These are phyloP conservation scores for Campoletis raptor DNA, from an alignment of 2,888 invertebrate genomes.

Conservation along the genomic window DNA sequence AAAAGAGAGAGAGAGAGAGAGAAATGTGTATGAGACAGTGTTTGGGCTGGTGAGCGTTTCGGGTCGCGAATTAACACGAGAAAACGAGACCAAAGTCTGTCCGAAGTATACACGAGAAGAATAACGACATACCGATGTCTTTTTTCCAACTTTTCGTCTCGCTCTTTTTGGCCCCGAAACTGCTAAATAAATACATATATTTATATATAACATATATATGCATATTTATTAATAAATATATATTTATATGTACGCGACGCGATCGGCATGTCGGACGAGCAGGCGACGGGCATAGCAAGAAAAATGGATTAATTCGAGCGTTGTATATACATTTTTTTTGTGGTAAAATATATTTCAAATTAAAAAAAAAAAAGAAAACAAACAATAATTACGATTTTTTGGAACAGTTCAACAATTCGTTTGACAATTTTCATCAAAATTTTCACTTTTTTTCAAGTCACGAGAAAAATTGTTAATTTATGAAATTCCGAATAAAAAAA, in stretches of 20 bases:
- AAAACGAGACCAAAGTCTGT: conserved; percentile 65
- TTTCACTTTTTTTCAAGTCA: background rate
- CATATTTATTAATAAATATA: conserved; percentile 11
- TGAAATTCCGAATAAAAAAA: background rate
- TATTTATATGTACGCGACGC: conserved; percentile 36
- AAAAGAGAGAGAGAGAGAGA: no score
- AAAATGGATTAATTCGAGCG: conserved; percentile 23
- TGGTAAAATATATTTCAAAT: background rate
- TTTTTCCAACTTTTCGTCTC: conserved; percentile 43
- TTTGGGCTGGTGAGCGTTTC: conserved; percentile 56
- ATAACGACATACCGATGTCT: conserved; percentile 59
- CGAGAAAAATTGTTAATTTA: background rate
- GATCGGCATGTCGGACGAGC: conserved; percentile 55
- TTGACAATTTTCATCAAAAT: background rate
- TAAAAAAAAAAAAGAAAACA: background rate
- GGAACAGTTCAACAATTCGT: background rate
- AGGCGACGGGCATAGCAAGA: conserved; percentile 34
- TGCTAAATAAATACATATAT: conserved; percentile 14
- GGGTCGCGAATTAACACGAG: conserved; percentile 58
- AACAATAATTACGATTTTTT: background rate
- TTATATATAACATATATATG: conserved; percentile 22
- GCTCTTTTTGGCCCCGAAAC: conserved; percentile 48
- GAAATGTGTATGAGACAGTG: conserved; percentile 44
- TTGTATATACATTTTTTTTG: background rate
- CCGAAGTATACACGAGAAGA: conserved; percentile 46